phyloP scores from a whole-genome alignment of 2,113 vertebrate genomes.

The Argyrosomus japonicus region DNA sequence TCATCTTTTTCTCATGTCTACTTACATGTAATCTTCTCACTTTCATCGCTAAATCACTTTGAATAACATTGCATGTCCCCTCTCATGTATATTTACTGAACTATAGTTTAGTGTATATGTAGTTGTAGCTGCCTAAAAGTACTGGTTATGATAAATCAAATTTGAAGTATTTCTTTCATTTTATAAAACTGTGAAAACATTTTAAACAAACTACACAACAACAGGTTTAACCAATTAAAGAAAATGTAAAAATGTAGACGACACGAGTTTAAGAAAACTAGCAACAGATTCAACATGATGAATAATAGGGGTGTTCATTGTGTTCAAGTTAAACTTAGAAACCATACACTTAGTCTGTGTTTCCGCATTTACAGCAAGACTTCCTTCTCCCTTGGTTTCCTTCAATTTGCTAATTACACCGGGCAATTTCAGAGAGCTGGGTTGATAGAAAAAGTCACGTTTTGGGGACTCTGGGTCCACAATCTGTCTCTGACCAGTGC shows the following conservation, averaged over 20 bases:
- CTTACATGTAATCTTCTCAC: slow-evolving; percentile 4
- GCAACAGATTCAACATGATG: neutral
- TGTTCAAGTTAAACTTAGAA: slow-evolving; percentile 3
- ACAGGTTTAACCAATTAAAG: neutral
- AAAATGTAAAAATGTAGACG: neutral
- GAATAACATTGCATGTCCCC: slow-evolving; percentile 31
- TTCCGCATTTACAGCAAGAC: slow-evolving; percentile 28
- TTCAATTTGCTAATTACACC: slow-evolving; percentile 62
- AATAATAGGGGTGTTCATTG: slow-evolving; percentile 6
- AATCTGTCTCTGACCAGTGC: slow-evolving; percentile 66
- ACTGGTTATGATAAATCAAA: slow-evolving; percentile 35
- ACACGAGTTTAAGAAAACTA: neutral
- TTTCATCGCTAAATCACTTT: slow-evolving; percentile 41
- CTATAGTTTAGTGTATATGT: slow-evolving; percentile 15
- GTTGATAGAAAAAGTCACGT: slow-evolving; percentile 53
- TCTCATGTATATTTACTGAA: slow-evolving; percentile 9
- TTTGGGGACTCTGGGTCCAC: slow-evolving; percentile 54
- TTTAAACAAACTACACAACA: neutral
- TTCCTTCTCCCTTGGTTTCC: slow-evolving; percentile 30
- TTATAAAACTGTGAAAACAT: no score
- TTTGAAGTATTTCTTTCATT: slow-evolving; percentile 38
- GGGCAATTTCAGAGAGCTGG: slow-evolving; percentile 51
- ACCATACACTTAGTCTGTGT: slow-evolving; percentile 7
- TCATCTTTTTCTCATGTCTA: slow-evolving; percentile 39
- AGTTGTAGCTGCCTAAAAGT: neutral